Conservation (phyloP, 2,113 vertebrate genomes). For the Ptilonorhynchus violaceus region DNA sequence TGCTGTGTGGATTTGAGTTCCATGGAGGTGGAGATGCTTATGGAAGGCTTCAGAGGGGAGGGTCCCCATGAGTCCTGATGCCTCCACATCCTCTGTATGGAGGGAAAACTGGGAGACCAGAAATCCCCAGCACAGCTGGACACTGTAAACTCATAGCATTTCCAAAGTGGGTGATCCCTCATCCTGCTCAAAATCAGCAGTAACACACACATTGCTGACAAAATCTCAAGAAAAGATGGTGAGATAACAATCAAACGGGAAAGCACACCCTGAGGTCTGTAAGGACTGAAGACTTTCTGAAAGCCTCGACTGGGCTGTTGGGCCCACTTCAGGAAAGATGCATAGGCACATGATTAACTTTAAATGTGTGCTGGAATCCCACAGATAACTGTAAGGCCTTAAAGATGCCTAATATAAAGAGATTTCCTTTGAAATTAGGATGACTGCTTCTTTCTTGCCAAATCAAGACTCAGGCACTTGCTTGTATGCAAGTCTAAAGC, state of each 20-base stretch:
- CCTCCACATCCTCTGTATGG: not conserved
- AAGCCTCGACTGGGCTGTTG: not conserved
- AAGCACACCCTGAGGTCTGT: not conserved
- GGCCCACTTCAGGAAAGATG: not conserved
- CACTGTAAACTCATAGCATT: not conserved
- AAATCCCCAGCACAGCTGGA: not conserved
- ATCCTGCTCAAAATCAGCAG: not conserved
- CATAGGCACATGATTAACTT: not conserved
- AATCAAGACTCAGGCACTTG: not conserved
- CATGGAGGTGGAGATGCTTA: not conserved
- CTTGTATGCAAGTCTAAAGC: not conserved
- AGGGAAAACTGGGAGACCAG: not conserved
- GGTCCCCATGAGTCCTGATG: rapidly evolving
- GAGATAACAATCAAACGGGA: not conserved
- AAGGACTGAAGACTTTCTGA: not conserved
- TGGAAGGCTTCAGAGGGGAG: not conserved
- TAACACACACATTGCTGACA: not conserved
- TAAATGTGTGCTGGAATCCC: not conserved
- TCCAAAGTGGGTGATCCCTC: not conserved
- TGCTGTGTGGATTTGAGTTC: not conserved
- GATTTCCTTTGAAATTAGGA: not conserved
- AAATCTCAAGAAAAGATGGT: not conserved
- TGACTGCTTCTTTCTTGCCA: not conserved
- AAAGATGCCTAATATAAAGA: not conserved
- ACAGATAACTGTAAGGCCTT: not conserved